These are phyloP conservation scores for Bungarus multicinctus DNA, from an alignment of 2,113 vertebrate species.

Conservation along the genomic window DNA sequence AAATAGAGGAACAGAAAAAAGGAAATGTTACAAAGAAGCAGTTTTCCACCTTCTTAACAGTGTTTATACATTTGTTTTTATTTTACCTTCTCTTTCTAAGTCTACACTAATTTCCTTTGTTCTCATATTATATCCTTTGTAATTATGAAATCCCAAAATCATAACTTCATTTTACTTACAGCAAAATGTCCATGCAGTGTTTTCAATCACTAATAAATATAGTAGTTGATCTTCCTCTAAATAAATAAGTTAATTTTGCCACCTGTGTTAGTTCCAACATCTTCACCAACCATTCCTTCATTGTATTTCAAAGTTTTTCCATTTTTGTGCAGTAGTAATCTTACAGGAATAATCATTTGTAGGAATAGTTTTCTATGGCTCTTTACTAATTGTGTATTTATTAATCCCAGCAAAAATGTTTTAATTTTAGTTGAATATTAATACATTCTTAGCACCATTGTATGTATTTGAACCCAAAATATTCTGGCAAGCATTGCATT, in stretches of 20 bases:
- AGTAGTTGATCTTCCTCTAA: neutral
- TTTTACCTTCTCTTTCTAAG: neutral
- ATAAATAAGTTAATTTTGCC: neutral
- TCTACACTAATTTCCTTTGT: neutral
- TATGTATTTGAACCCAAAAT: neutral
- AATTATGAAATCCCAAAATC: neutral
- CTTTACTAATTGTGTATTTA: neutral
- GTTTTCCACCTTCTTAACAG: neutral
- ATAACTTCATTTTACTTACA: neutral
- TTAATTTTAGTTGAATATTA: neutral
- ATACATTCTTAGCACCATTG: neutral
- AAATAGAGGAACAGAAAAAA: neutral
- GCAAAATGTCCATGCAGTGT: neutral
- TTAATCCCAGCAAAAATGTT: neutral
- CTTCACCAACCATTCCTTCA: neutral
- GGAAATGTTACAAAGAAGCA: neutral
- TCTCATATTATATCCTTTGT: neutral
- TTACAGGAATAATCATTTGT: neutral
- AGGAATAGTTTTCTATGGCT: neutral
- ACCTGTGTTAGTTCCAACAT: neutral
- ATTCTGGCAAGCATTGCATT: neutral
- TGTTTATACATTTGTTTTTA: neutral
- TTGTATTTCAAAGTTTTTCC: neutral
- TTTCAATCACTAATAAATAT: neutral
- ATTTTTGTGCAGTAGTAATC: neutral